Evolutionary conservation across 2,888 invertebrate species (phyloP), one percentile per base, ranked within the genome.

Genomic region (Patella ulyssiponensis): DNA sequence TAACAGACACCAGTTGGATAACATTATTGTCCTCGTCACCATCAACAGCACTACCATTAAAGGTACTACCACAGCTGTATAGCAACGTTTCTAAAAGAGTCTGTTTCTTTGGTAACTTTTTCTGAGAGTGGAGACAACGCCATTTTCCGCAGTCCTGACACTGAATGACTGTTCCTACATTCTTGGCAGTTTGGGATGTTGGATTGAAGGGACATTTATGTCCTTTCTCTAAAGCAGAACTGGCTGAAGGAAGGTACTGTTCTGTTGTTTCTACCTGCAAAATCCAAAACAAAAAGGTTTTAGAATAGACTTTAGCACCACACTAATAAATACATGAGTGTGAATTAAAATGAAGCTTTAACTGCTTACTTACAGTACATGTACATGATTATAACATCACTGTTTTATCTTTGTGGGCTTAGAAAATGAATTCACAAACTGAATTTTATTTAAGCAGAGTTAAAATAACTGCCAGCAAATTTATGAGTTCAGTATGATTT

Each of bases 211-310:
- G 64, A 64, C 64, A 64, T 12, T 14, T 14, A 20, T 64, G 20
- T 23, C 64, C 64, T 23, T 64, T 20, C n/a, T n/a, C 20, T 23
- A 23, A 2, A 23, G 20, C 64, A 64, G 64, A n/a, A 11, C 23
- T 64, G 11, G 3, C 5, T 1, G 58, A 64, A 20, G 64, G 64
- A 9, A 64, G 64, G 20, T 9, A 23, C 64, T 64, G 11, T 64
- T 64, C 64, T 12, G 64, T 64, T 3, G 64, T 64, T 14, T 64
- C 64, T 23, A 64, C 64, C 64, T 64, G 64, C 3, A 64, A 64
- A 23, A 23, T 44, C 44, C 44, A 79, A 27, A 52, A 79, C 75
- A 33, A 76, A 78, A 56, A 79, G 77, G 9, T 64, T 53, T 53
- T 54, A 15, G 2, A 69, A 54, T 56, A 52, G 58, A 75, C 23